Percentiles rank a stretch among this genome's conserved stretches.
phyloP scores from a whole-genome alignment of 2,113 vertebrate species.

The Oophaga pumilio region DNA sequence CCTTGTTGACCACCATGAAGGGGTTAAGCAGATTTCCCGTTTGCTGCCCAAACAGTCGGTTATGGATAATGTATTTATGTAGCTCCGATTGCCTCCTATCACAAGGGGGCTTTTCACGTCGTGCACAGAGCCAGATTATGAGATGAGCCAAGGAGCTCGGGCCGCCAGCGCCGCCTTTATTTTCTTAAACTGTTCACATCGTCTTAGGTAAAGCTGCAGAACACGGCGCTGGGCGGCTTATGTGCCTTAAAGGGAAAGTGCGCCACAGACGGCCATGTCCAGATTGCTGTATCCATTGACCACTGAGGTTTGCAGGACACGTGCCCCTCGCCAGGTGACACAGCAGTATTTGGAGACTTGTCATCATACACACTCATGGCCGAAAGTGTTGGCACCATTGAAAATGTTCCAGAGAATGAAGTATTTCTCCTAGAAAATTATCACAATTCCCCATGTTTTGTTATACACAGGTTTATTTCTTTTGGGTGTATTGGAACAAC shows the following conservation, averaged over 20 bases:
- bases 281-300: background rate
- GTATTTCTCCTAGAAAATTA: no score
- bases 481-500: no score
- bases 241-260: background rate
- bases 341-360: no score
- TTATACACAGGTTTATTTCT: no score
- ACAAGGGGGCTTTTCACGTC: conserved; percentile 17
- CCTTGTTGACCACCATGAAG: background rate
- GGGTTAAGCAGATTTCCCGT: background rate
- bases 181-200: conserved; percentile 22
- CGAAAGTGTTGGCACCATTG: no score
- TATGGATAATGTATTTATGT: background rate
- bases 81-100: background rate
- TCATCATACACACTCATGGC: no score
- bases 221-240: background rate
- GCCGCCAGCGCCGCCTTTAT: conserved; percentile 1
- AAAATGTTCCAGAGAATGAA: no score
- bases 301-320: no score
- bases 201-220: background rate
- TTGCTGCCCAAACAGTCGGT: no score
- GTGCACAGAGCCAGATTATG: background rate
- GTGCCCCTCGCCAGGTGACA: no score
- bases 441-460: no score
- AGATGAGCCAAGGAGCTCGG: background rate
- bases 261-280: background rate